phyloP scores from a whole-genome alignment of 2,113 vertebrate species.

The Psephotus haematonotus region DNA sequence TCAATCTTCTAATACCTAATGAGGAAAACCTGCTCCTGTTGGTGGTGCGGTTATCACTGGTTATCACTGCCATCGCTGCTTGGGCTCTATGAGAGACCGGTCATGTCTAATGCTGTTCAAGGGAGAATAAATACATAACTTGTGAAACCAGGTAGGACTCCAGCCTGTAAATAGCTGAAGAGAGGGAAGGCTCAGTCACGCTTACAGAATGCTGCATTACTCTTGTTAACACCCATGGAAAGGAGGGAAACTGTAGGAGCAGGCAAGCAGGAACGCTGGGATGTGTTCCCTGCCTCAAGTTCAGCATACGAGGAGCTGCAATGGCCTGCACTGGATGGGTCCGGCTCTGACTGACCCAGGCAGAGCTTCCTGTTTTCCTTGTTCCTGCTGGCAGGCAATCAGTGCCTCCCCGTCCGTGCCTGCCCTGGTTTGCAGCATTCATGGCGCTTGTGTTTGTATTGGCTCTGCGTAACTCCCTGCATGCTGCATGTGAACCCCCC shows the following conservation, averaged over 20 bases:
- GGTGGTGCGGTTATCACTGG: neutral
- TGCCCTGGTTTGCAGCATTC: neutral
- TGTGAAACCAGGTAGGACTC: accelerated
- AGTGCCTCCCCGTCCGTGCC: neutral
- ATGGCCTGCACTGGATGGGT: neutral
- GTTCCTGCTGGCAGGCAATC: neutral
- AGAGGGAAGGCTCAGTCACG: neutral
- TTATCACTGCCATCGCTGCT: accelerated
- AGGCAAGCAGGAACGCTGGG: neutral
- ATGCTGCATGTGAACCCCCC: too few species aligned
- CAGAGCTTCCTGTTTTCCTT: too few species aligned
- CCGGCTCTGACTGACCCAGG: neutral
- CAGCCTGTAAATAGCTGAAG: neutral
- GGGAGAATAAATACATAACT: neutral
- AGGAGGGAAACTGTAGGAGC: neutral
- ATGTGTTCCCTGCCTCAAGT: too few species aligned
- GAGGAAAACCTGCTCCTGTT: neutral
- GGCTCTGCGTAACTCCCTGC: neutral
- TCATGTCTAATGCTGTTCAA: neutral
- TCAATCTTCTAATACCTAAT: neutral
- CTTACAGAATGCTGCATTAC: neutral
- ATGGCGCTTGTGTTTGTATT: neutral
- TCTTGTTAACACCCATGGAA: neutral
- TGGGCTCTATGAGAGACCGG: neutral
- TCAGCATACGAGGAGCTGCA: neutral